A percentile compares a stretch with the other conserved stretches of the same genome.
Evolutionary conservation across 2,797 vertebrate genomes (phyloP).

Genomic region (Characodon lateralis): DNA sequence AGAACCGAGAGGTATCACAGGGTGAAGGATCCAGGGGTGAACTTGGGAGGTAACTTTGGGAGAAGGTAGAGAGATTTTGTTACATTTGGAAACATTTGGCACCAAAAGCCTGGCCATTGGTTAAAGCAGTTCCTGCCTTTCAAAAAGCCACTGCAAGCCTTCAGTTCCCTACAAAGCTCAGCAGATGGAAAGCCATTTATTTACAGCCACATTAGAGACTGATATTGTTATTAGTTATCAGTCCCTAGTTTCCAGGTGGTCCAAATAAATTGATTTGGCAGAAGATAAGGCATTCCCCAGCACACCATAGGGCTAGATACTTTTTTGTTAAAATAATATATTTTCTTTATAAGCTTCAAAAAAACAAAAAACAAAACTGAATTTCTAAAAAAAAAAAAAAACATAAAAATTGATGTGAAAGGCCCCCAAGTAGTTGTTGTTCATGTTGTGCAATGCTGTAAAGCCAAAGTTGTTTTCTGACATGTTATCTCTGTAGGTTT

Average conservation of each 20-base stretch:
- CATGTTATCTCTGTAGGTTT: no score
- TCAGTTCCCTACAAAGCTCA: neutral
- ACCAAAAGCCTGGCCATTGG: neutral
- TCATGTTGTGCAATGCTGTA: no score
- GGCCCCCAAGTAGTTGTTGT: no score
- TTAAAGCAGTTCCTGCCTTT: neutral
- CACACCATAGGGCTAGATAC: neutral
- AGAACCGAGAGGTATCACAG: no score
- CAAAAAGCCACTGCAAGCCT: neutral
- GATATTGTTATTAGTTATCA: no score
- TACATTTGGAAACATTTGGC: neutral
- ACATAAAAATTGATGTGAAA: no score
- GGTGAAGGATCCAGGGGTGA: no score
- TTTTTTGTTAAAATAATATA: neutral
- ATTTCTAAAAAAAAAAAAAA: neutral
- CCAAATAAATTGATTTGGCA: no score
- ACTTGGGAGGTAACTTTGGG: no score
- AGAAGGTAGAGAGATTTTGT: no score
- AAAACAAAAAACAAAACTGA: neutral
- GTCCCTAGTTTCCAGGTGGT: no score
- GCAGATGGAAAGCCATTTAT: neutral
- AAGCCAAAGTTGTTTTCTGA: no score
- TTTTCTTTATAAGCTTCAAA: neutral
- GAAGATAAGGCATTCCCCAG: neutral
- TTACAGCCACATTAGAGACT: neutral